Conservation (phyloP, 2,888 invertebrate genomes). For the Acronicta aceris region DNA sequence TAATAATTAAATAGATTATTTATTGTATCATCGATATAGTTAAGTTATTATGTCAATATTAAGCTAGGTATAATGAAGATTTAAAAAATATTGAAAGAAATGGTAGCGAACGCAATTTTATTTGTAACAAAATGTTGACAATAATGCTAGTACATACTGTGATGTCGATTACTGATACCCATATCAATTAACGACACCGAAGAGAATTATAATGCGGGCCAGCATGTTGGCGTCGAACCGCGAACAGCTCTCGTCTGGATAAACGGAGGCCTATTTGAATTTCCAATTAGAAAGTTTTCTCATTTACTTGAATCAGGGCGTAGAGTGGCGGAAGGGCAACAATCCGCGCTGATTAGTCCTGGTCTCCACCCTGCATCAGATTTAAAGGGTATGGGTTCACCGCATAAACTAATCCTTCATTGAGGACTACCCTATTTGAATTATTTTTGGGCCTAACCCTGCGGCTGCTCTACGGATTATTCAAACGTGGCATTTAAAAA, state of each 20-base stretch:
- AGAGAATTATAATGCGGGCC: conserved; percentile 73
- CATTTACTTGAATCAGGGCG: conserved; percentile 88
- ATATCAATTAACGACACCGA: conserved; percentile 74
- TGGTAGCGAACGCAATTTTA: no score
- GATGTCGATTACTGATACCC: conserved; percentile 60
- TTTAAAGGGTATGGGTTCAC: conserved; percentile 81
- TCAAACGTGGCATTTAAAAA: conserved; percentile 58
- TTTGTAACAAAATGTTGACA: conserved; percentile 53
- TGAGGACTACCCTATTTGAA: conserved; percentile 73
- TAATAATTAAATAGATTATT: no score
- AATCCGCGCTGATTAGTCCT: conserved; percentile 87
- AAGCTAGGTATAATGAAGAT: no score
- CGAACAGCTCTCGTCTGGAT: conserved; percentile 83
- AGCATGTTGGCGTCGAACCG: conserved; percentile 77
- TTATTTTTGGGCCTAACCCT: conserved; percentile 70
- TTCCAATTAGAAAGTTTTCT: conserved; percentile 89
- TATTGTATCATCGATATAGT: no score
- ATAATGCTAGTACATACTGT: conserved; percentile 23
- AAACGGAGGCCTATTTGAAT: conserved; percentile 87
- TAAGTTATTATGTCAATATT: no score
- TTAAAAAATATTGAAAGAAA: no score
- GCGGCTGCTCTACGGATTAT: conserved; percentile 59
- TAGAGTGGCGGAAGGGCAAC: conserved; percentile 86
- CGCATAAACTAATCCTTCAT: conserved; percentile 82
- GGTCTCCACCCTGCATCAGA: conserved; percentile 80